A percentile compares a stretch with the other conserved stretches of the same genome.
Evolutionary conservation across 2,888 invertebrate species (phyloP).

Genomic region (Crossocerus cetratus): DNA sequence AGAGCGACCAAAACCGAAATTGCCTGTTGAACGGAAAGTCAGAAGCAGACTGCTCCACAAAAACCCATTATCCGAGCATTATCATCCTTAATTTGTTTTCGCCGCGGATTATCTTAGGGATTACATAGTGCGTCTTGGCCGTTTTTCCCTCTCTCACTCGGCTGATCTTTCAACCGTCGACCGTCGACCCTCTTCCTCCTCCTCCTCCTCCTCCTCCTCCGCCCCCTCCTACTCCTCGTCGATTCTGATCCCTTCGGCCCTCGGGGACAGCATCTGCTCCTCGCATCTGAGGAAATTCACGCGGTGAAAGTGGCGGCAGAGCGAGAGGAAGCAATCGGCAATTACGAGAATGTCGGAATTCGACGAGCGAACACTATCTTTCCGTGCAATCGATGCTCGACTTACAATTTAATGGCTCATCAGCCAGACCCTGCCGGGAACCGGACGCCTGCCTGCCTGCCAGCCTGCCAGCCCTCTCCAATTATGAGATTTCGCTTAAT

Average conservation of each 20-base stretch:
- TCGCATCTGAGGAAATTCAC: not conserved
- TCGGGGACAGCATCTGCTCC: constrained; percentile 24
- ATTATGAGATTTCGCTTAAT: constrained; percentile 31
- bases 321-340: constrained; percentile 42
- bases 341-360: constrained; percentile 65
- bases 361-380: constrained; percentile 49
- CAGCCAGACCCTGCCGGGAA: constrained; percentile 30
- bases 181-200: too few relatives aligned
- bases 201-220: too few relatives aligned
- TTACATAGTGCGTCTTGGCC: constrained; percentile 40
- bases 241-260: too few relatives aligned
- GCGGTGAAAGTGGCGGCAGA: constrained; percentile 7
- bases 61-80: constrained; percentile 65
- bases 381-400: constrained; percentile 40
- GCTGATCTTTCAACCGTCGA: constrained; percentile 51
- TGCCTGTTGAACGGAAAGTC: constrained; percentile 64
- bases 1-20: constrained; percentile 61
- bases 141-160: constrained; percentile 12
- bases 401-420: constrained; percentile 47
- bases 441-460: not conserved
- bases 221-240: not conserved
- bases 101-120: constrained; percentile 54
- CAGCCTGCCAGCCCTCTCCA: constrained; percentile 11
- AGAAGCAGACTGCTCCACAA: constrained; percentile 63
- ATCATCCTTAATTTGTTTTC: constrained; percentile 68